Evolutionary conservation across 2,888 invertebrate genomes (phyloP).

Genomic region (Calameuta idolon): DNA sequence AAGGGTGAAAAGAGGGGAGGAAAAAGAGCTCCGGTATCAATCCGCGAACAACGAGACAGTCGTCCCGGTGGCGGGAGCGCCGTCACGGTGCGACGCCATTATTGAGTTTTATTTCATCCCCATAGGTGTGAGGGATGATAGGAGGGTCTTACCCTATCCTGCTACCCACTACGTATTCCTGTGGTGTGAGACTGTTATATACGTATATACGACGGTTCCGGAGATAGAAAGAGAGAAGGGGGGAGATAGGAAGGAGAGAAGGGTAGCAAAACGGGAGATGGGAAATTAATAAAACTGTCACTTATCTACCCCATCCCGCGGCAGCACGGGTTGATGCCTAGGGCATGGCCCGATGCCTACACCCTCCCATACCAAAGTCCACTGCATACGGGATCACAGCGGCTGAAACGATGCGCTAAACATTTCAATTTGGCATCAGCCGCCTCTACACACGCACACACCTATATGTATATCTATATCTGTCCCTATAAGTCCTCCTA

Average conservation of each 20-base stretch:
- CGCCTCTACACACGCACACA: constrained; percentile 13
- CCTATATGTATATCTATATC: constrained; percentile 19
- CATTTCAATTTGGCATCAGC: constrained; percentile 67
- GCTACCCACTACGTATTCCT: too few relatives aligned
- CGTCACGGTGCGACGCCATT: constrained; percentile 35
- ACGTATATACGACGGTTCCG: constrained; percentile 26
- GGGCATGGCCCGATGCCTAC: background rate
- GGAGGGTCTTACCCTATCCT: constrained; percentile 1
- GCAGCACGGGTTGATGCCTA: constrained; percentile 3
- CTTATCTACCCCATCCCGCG: constrained; percentile 69
- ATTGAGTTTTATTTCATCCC: constrained; percentile 55
- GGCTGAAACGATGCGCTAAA: constrained; percentile 65
- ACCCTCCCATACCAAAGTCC: constrained; percentile 11
- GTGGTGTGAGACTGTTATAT: too few relatives aligned
- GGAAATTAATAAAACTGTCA: constrained; percentile 84
- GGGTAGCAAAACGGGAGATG: constrained; percentile 64
- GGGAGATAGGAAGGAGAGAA: constrained; percentile 25
- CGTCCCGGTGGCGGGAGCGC: background rate
- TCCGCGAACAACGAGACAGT: background rate
- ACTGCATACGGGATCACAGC: constrained; percentile 43
- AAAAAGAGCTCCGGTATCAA: background rate
- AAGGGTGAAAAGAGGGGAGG: too few relatives aligned
- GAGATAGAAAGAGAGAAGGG: constrained; percentile 15
- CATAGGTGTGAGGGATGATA: background rate
- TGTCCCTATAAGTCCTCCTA: constrained; percentile 14